Evolutionary conservation across 2,888 invertebrate genomes (phyloP).

Genomic region (Drosophila pseudotalamancana): DNA sequence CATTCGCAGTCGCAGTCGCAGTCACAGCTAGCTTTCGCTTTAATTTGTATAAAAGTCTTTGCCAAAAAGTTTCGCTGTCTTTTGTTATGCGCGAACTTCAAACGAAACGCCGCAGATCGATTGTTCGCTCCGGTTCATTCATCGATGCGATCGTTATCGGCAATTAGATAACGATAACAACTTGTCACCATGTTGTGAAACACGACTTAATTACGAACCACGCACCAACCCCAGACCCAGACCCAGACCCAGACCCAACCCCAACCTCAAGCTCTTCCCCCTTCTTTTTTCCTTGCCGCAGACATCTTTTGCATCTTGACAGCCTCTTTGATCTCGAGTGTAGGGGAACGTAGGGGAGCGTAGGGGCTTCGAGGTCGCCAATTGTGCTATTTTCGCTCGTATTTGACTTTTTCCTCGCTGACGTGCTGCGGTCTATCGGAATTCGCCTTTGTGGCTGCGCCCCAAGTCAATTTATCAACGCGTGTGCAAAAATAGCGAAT

Average conservation of each 20-base stretch:
- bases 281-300: background rate
- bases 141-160: constrained; percentile 51
- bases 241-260: background rate
- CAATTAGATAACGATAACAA: constrained; percentile 82
- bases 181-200: constrained; percentile 82
- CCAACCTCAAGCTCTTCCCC: background rate
- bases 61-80: constrained; percentile 24
- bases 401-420: background rate
- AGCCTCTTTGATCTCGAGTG: constrained; percentile 54
- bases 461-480: constrained; percentile 43
- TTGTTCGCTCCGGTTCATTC: constrained; percentile 27
- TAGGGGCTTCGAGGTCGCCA: background rate
- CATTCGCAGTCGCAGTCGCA: background rate
- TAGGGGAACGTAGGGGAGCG: background rate
- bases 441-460: constrained; percentile 30
- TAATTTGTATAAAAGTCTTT: constrained; percentile 66
- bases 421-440: constrained; percentile 35
- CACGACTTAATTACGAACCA: constrained; percentile 82
- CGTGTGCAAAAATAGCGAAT: constrained; percentile 51
- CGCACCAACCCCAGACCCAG: constrained; percentile 13
- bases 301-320: constrained; percentile 7
- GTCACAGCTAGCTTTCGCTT: constrained; percentile 18
- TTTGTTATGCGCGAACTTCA: constrained; percentile 24
- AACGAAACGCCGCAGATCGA: constrained; percentile 54
- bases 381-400: constrained; percentile 53